Conservation (phyloP, 1,140 invertebrate species). For the Diachasmimorpha longicaudata region DNA sequence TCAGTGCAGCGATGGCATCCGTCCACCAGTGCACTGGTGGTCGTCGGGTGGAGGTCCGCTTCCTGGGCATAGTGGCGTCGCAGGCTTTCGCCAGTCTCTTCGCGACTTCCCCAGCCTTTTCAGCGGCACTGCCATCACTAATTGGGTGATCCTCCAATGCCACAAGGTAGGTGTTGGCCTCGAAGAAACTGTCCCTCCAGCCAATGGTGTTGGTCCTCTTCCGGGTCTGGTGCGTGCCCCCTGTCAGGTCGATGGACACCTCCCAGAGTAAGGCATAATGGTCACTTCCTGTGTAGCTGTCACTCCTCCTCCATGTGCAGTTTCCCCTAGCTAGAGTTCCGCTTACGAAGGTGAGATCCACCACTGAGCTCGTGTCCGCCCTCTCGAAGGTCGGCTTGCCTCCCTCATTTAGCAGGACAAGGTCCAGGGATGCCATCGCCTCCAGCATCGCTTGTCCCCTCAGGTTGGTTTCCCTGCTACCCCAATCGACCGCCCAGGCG, state of each 20-base stretch:
- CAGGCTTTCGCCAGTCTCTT: not conserved
- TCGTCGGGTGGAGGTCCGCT: not conserved
- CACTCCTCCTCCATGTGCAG: not conserved
- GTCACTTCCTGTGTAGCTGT: slow-evolving; percentile 18
- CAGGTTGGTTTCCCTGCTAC: not conserved
- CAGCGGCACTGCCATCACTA: not conserved
- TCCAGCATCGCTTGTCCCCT: slow-evolving; percentile 22
- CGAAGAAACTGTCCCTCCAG: slow-evolving; percentile 15
- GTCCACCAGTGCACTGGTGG: slow-evolving; percentile 23
- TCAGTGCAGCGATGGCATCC: not conserved
- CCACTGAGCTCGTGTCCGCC: not conserved
- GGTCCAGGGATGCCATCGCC: slow-evolving; percentile 20
- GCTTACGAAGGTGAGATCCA: slow-evolving; percentile 26
- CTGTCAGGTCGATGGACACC: not conserved
- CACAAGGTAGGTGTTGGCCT: not conserved
- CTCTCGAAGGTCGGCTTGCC: slow-evolving; percentile 7
- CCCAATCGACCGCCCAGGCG: slow-evolving; percentile 14
- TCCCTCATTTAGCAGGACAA: slow-evolving; percentile 19
- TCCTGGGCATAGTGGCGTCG: slow-evolving; percentile 20
- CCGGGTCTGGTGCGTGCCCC: not conserved
- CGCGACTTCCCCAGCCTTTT: slow-evolving; percentile 8
- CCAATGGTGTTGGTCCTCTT: not conserved
- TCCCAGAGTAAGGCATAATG: slow-evolving; percentile 9
- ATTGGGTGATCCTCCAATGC: not conserved
- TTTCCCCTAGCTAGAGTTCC: slow-evolving; percentile 11